A percentile compares a stretch with the other conserved stretches of the same genome.
Evolutionary conservation across 53 echinoderm and acorn worm species (phyloP).

Genomic region (Antedon mediterranea): DNA sequence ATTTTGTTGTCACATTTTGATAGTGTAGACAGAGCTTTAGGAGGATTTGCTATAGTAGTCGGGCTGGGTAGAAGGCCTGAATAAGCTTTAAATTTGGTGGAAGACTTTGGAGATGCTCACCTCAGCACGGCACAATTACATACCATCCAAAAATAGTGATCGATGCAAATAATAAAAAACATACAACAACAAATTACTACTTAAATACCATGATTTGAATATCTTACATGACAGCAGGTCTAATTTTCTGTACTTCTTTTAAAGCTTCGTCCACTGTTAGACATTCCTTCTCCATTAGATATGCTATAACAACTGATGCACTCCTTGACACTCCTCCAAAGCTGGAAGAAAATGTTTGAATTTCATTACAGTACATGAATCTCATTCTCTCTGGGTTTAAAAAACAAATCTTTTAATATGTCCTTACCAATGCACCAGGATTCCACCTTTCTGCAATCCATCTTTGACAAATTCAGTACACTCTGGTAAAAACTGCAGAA

Average conservation of each 20-base stretch:
- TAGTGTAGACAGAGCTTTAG: no score
- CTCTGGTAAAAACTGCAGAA: constrained; percentile 46
- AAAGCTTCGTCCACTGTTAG: constrained; percentile 42
- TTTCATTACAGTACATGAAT: not conserved
- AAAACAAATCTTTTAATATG: not conserved
- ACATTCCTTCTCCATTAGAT: constrained; percentile 72
- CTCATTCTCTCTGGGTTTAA: constrained; percentile 15
- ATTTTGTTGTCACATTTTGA: no score
- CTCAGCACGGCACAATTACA: no score
- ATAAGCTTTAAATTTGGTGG: no score
- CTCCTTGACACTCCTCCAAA: constrained; percentile 73
- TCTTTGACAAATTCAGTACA: constrained; percentile 54
- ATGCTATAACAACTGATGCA: constrained; percentile 59
- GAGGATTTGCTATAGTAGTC: no score
- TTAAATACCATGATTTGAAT: no score
- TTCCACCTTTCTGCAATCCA: constrained; percentile 24
- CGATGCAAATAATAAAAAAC: no score
- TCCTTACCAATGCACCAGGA: constrained; percentile 46
- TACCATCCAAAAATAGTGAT: no score
- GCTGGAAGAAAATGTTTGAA: constrained; percentile 13
- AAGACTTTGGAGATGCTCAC: no score
- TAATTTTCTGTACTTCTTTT: constrained; percentile 31
- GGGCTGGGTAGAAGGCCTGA: no score
- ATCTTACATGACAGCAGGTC: constrained; percentile 40
- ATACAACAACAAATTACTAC: no score